A percentile compares a stretch with the other conserved stretches of the same genome.
Conservation (phyloP, 2,888 invertebrate genomes). For the Aproaerema taeniolella region DNA sequence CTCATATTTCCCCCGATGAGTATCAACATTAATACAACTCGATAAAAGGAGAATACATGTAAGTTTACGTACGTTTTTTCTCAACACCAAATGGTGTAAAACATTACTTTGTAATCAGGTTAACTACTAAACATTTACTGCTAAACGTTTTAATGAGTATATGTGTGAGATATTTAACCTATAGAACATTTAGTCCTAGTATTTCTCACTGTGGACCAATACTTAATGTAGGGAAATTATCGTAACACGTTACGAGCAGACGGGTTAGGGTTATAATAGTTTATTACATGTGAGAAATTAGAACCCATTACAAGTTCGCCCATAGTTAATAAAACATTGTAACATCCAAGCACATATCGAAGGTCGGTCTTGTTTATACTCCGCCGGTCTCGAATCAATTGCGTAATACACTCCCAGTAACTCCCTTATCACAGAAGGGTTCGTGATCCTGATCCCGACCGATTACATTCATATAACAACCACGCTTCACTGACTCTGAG, state of each 20-base stretch:
- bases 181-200: no score
- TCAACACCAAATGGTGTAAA: no score
- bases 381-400: slow-evolving; percentile 26
- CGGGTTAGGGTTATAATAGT: slow-evolving; percentile 11
- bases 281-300: slow-evolving; percentile 13
- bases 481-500: slow-evolving; percentile 8
- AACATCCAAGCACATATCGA: slow-evolving; percentile 21
- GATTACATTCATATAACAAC: slow-evolving; percentile 19
- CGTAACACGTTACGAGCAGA: slow-evolving; percentile 4
- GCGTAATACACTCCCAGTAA: slow-evolving; percentile 26
- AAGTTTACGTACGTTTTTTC: no score
- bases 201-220: no score
- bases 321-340: slow-evolving; percentile 27
- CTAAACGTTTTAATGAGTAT: no score
- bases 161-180: no score
- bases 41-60: no score
- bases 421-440: slow-evolving; percentile 23
- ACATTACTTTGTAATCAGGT: no score
- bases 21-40: slow-evolving; percentile 1
- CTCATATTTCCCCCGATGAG: slow-evolving; percentile 7
- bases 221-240: not conserved
- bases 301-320: slow-evolving; percentile 14
- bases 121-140: no score
- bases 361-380: slow-evolving; percentile 20
- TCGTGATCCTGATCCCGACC: slow-evolving; percentile 20